Base-by-base conservation (phyloP, 2,888 invertebrate species). In the Ochropacha duplaris region DNA sequence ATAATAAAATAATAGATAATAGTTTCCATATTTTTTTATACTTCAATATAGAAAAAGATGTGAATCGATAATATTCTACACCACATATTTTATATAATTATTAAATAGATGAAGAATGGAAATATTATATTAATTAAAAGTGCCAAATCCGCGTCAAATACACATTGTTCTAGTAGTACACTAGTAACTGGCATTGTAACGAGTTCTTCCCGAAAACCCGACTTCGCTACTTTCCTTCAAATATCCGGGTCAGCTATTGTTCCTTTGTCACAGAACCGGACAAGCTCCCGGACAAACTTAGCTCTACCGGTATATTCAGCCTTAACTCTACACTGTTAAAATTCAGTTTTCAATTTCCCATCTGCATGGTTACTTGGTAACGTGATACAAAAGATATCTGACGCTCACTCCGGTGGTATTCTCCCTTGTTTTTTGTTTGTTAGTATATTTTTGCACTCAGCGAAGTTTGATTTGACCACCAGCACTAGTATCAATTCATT, bases 191-290 rank as follows among this genome's bases (percentile, higher is more conserved):
- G 44, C n/a, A 60, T 50, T 58, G 60, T 68, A 69, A 71, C 65
- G 65, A 71, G 59, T 72, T 74, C 63, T 67, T 64, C 66, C 78
- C 68, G 76, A 85, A 87, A 84, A 79, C 76, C 78, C 72, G 68
- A 74, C 78, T 78, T 75, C 71, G 78, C 78, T 84, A 81, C 83
- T 86, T 84, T 83, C 80, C 83, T 80, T 78, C 76, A 81, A 84
- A 86, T 86, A 88, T 87, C 84, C 86, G 84, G 86, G 87, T 86
- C 87, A 81, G 70, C 79, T 76, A 86, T 88, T 88, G 87, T 88
- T 86, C 86, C 84, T 87, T 88, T 88, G 87, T 88, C 83, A 80
- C 75, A 66, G 69, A 75, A 70, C 83, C 80, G 86, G 86, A 86
- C 86, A 81, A 79, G 74, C 80, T 67, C 65, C 60, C 56, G 59